phyloP scores from a whole-genome alignment of 2,888 invertebrate species.

The Rutpela maculata region DNA sequence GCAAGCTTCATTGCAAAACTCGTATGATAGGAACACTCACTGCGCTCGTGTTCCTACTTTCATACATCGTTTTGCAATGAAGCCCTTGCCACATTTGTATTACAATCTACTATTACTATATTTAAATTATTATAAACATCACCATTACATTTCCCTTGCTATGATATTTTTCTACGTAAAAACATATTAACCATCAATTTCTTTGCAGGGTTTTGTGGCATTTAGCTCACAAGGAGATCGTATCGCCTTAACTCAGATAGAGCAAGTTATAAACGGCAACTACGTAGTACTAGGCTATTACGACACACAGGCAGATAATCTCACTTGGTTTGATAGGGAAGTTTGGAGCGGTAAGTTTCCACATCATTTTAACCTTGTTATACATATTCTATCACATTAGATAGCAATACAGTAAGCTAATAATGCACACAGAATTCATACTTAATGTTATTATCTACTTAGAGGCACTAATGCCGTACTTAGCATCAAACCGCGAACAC shows the following conservation, averaged over 20 bases:
- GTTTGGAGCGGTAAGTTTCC: slow-evolving; percentile 88
- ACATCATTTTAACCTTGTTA: slow-evolving; percentile 33
- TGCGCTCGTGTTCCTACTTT: no score
- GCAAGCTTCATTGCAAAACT: no score
- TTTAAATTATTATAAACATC: no score
- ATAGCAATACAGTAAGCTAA: slow-evolving; percentile 15
- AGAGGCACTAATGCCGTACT: slow-evolving; percentile 24
- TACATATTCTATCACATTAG: slow-evolving; percentile 25
- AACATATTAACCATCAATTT: slow-evolving; percentile 17
- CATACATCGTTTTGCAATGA: no score
- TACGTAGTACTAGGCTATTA: slow-evolving; percentile 97
- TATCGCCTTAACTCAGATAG: slow-evolving; percentile 98
- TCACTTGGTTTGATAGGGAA: slow-evolving; percentile 94
- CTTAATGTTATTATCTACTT: slow-evolving; percentile 25
- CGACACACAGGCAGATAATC: slow-evolving; percentile 95
- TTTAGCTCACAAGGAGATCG: slow-evolving; percentile 99
- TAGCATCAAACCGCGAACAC: background rate
- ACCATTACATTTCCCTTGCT: background rate
- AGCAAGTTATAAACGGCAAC: slow-evolving; percentile 95
- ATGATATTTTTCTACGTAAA: background rate
- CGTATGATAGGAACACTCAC: no score
- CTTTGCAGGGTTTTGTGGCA: slow-evolving; percentile 92
- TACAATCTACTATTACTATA: no score
- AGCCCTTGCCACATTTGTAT: no score
- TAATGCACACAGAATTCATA: slow-evolving; percentile 5